Conservation (phyloP, 2,888 invertebrate species). For the Caenorhabditis becei region DNA sequence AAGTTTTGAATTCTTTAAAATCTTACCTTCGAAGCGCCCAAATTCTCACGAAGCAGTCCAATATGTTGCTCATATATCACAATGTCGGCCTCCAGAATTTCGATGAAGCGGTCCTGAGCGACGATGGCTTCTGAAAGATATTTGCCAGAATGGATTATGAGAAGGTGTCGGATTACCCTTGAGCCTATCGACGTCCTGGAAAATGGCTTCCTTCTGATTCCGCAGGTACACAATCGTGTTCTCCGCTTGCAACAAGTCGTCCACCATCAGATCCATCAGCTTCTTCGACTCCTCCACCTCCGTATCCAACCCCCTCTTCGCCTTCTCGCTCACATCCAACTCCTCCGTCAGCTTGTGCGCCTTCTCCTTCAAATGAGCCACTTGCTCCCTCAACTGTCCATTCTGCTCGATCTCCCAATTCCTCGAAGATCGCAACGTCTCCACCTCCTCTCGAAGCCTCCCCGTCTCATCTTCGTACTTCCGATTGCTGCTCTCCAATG, state of each 20-base stretch:
- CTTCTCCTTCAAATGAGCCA: slow-evolving; percentile 70
- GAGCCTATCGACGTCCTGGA: slow-evolving; percentile 75
- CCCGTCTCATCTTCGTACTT: slow-evolving; percentile 64
- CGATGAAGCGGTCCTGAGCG: slow-evolving; percentile 78
- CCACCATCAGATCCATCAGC: slow-evolving; percentile 61
- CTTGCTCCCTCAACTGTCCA: slow-evolving; percentile 73
- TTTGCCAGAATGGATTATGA: background rate
- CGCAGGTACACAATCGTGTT: slow-evolving; percentile 67
- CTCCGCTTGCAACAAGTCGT: slow-evolving; percentile 69
- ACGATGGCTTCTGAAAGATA: slow-evolving; percentile 74
- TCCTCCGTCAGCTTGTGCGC: slow-evolving; percentile 67
- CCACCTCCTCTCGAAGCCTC: slow-evolving; percentile 69
- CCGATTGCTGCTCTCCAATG: slow-evolving; percentile 59
- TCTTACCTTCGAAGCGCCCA: slow-evolving; percentile 77
- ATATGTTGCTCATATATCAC: slow-evolving; percentile 80
- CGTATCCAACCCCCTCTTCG: slow-evolving; percentile 60
- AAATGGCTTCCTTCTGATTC: slow-evolving; percentile 73
- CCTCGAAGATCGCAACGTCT: slow-evolving; percentile 73
- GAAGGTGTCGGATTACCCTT: no score
- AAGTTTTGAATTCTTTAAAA: background rate
- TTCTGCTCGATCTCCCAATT: slow-evolving; percentile 79
- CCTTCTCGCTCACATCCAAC: slow-evolving; percentile 64
- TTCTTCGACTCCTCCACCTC: slow-evolving; percentile 59
- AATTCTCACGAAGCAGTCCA: slow-evolving; percentile 78
- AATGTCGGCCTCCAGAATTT: slow-evolving; percentile 78